Conservation (phyloP, 1,140 invertebrate genomes). For the Drosophila dunni region DNA sequence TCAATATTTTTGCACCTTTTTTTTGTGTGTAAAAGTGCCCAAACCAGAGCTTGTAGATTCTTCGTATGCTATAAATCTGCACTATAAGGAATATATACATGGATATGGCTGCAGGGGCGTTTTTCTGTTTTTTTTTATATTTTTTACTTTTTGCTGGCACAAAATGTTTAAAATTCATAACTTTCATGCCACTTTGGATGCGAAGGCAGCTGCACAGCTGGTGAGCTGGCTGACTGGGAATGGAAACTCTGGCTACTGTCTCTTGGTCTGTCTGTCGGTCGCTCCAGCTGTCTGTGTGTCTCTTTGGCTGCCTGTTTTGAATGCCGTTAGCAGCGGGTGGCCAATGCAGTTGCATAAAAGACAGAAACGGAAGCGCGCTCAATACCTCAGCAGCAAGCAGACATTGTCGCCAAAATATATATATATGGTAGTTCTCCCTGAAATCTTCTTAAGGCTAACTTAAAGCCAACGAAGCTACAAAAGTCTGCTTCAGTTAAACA, state of each 20-base stretch:
- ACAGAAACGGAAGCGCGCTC: slow-evolving; percentile 72
- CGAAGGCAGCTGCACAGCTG: slow-evolving; percentile 72
- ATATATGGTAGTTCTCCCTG: not conserved
- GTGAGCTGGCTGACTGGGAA: slow-evolving; percentile 48
- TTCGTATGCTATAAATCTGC: slow-evolving; percentile 67
- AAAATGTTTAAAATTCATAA: slow-evolving; percentile 83
- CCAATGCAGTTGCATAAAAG: slow-evolving; percentile 82
- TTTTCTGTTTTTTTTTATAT: not conserved
- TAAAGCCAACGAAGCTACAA: slow-evolving; percentile 18
- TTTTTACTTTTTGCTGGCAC: slow-evolving; percentile 44
- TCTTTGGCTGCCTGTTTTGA: slow-evolving; percentile 68
- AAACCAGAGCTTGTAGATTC: slow-evolving; percentile 56
- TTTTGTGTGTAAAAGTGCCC: slow-evolving; percentile 17
- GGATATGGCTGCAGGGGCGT: slow-evolving; percentile 66
- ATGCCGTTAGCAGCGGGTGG: slow-evolving; percentile 76
- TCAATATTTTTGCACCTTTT: slow-evolving; percentile 39
- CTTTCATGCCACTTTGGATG: slow-evolving; percentile 71
- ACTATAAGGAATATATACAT: slow-evolving; percentile 46
- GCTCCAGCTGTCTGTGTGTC: too few species aligned
- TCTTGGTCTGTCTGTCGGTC: slow-evolving; percentile 37
- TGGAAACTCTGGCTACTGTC: slow-evolving; percentile 25
- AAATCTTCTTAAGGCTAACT: slow-evolving; percentile 15
- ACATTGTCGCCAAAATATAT: slow-evolving; percentile 38
- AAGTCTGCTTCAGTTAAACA: slow-evolving; percentile 18
- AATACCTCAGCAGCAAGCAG: slow-evolving; percentile 52